Evolutionary conservation across 23 tunicate species (phyloP), one percentile per base, ranked within the genome.

Genomic region (Botrylloides violaceus): DNA sequence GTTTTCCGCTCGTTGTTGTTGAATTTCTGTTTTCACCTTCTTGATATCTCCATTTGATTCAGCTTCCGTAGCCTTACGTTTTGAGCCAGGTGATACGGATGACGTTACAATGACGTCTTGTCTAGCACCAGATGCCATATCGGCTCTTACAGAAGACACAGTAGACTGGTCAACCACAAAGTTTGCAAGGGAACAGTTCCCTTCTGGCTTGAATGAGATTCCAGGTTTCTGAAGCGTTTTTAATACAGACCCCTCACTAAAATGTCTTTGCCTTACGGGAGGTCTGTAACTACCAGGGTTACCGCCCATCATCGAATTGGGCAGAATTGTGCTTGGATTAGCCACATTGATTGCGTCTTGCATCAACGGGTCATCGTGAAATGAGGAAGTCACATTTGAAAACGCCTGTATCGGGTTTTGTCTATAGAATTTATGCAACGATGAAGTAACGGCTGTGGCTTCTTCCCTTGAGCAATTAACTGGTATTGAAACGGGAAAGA

Each of bases 281-380:
- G 83, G 70, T 2, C 82, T 34, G 62, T 81, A 77, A 21, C 71
- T 37, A 2, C 88, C 56, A 0, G 96, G 96, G 2, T 79, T 88
- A 35, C 96, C 96, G 12, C 96, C 96, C 96, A 88, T 88, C 96
- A 88, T 88, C 5, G 96, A 88, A 64, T 88, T 88, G 36, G 96
- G 96, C 3, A 88, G 59, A 38, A 88, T 88, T 32, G 80, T 88
- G 72, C 96, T 82, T 19, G 96, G 96, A 59, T 82, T 82, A 4
- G 96, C 88, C 12, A 81, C 96, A 43, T 88, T 82, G 4, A 81
- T 72, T 19, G 96, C 96, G 48, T 88, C 96, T 55, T 86, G 87
- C 96, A 88, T 88, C 43, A 88, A 47, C 1, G 83, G 88, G 43
- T 88, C 96, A 36, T 88, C 96, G 55, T 88, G 84, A 43, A 43